Evolutionary conservation across 2,113 vertebrate genomes (phyloP).

Genomic region (Microtus richardsoni): DNA sequence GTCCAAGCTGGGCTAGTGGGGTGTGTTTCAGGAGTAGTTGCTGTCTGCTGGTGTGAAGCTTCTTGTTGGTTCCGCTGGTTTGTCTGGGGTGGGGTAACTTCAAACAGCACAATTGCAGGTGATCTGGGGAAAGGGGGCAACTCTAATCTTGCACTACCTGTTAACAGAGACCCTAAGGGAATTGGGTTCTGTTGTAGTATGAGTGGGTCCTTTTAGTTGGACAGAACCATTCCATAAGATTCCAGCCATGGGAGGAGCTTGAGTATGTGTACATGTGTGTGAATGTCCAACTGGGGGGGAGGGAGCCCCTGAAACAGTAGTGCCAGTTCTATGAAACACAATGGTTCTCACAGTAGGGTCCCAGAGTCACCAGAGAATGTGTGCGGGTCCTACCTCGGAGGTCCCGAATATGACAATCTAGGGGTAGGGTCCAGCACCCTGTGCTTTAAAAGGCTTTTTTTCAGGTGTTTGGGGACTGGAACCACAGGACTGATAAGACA

Average conservation of each 20-base stretch:
- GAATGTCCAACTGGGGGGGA: background rate
- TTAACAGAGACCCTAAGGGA: background rate
- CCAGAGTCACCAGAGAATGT: background rate
- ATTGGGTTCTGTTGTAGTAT: slow-evolving; percentile 8
- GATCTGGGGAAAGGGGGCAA: slow-evolving; percentile 43
- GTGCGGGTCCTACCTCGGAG: background rate
- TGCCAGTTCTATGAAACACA: background rate
- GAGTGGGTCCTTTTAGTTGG: background rate
- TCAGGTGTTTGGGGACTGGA: background rate
- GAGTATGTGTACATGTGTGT: background rate
- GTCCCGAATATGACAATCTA: background rate
- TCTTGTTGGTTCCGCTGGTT: slow-evolving; percentile 25
- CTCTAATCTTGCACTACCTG: slow-evolving; percentile 44
- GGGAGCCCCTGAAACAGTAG: background rate
- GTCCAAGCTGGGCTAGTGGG: background rate
- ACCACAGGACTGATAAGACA: background rate
- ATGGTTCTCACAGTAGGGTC: background rate
- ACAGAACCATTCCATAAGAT: slow-evolving; percentile 48
- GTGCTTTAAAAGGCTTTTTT: background rate
- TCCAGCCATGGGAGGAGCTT: background rate
- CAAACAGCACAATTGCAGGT: background rate
- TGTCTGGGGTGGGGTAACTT: slow-evolving; percentile 18
- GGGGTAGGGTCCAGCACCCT: background rate
- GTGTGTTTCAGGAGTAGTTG: background rate
- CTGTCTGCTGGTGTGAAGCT: background rate